These are phyloP conservation scores for Emydocephalus ijimae DNA, from an alignment of 2,113 vertebrate genomes.

Conservation along the genomic window DNA sequence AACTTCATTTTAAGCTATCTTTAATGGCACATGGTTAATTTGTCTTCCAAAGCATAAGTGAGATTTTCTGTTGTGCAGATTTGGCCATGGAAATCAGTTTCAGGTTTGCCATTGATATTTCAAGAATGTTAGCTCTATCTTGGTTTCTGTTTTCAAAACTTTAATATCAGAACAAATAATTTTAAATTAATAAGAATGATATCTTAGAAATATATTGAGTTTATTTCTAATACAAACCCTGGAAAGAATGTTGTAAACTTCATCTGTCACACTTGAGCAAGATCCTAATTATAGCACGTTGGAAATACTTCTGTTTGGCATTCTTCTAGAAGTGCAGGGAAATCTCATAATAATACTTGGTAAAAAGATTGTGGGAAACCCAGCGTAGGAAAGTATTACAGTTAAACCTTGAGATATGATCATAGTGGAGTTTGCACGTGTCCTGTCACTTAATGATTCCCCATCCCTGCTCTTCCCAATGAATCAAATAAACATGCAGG, in stretches of 20 bases:
- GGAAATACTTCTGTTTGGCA: not conserved
- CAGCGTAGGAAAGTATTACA: not conserved
- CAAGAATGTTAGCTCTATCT: not conserved
- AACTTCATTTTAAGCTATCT: not conserved
- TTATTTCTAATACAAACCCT: not conserved
- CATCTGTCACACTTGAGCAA: not conserved
- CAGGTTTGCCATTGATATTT: not conserved
- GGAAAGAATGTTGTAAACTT: not conserved
- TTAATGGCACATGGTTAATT: not conserved
- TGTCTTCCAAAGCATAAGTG: not conserved
- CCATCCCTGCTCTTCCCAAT: not conserved
- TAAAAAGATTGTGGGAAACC: not conserved
- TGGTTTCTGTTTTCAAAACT: not conserved
- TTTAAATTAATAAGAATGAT: slow-evolving; percentile 1
- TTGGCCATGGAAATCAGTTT: slow-evolving; percentile 27
- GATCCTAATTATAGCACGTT: not conserved
- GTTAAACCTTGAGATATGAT: not conserved
- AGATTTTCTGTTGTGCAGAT: not conserved
- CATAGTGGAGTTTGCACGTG: not conserved
- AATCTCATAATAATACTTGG: not conserved
- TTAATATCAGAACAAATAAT: slow-evolving; percentile 13
- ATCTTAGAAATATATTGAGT: slow-evolving; percentile 13
- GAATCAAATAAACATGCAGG: not conserved
- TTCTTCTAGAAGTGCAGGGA: not conserved
- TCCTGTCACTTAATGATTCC: not conserved